Percentiles rank a stretch among this genome's conserved stretches.
Conservation (phyloP, 1,140 invertebrate genomes). For the Drosophila nigromelanica region DNA sequence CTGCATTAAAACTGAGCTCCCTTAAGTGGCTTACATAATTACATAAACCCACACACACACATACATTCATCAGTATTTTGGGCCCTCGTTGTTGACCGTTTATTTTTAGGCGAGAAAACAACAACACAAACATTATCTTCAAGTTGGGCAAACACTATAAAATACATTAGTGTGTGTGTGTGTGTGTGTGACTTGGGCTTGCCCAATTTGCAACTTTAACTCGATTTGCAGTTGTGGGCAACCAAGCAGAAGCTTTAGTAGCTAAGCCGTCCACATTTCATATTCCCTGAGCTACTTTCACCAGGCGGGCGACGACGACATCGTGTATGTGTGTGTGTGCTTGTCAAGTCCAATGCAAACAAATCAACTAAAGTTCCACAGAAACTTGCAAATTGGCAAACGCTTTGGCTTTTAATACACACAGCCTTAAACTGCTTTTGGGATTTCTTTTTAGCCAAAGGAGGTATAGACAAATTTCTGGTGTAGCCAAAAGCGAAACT, state of each 20-base stretch:
- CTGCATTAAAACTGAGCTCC: constrained; percentile 50
- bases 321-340: constrained; percentile 6
- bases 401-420: constrained; percentile 37
- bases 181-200: constrained; percentile 17
- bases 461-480: background rate
- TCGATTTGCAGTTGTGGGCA: constrained; percentile 47
- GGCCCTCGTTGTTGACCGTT: constrained; percentile 14
- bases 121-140: constrained; percentile 28
- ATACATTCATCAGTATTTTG: constrained; percentile 9
- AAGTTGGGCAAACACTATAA: constrained; percentile 38
- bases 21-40: constrained; percentile 53
- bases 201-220: constrained; percentile 51
- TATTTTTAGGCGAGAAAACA: constrained; percentile 41
- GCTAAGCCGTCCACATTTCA: constrained; percentile 34
- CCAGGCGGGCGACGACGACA: background rate
- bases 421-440: constrained; percentile 41
- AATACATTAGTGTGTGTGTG: constrained; percentile 11
- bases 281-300: constrained; percentile 1
- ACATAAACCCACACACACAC: constrained; percentile 28
- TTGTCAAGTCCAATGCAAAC: constrained; percentile 36
- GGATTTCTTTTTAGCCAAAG: background rate
- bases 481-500: constrained; percentile 21
- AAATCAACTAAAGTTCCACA: constrained; percentile 46
- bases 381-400: constrained; percentile 15
- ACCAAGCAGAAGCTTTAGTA: constrained; percentile 40